Percentiles rank a stretch among this genome's conserved stretches.
phyloP scores from a whole-genome alignment of 2,113 vertebrate genomes.

The Porphyrio hochstetteri region DNA sequence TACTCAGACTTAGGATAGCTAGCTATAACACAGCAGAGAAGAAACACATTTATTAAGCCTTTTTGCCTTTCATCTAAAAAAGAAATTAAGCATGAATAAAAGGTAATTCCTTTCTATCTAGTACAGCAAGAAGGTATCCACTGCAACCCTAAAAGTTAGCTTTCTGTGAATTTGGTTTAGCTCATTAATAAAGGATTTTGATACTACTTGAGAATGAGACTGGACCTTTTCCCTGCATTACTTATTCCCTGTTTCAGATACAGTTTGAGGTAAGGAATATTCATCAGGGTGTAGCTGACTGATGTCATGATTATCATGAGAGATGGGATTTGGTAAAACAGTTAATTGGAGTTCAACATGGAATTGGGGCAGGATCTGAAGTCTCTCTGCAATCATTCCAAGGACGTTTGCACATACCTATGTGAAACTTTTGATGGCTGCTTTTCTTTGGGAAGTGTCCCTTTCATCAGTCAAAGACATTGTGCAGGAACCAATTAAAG shows the following conservation, averaged over 20 bases:
- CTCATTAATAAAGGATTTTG: background rate
- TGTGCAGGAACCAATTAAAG: slow-evolving; percentile 70
- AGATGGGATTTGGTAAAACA: slow-evolving; percentile 60
- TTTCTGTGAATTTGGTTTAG: background rate
- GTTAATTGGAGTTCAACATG: slow-evolving; percentile 50
- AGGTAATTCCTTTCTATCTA: background rate
- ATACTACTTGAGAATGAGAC: background rate
- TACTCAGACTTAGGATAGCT: background rate
- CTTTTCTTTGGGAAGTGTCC: slow-evolving; percentile 42
- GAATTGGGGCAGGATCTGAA: background rate
- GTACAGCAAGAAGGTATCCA: background rate
- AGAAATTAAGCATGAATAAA: background rate
- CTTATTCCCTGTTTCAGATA: background rate
- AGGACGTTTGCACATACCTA: background rate
- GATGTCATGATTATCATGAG: slow-evolving; percentile 47
- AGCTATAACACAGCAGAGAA: background rate
- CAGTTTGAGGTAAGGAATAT: slow-evolving; percentile 48
- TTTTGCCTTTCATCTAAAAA: background rate
- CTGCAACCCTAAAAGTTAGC: background rate
- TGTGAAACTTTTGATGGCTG: slow-evolving; percentile 24
- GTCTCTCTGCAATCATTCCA: background rate
- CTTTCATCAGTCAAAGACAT: slow-evolving; percentile 64
- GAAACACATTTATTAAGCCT: background rate
- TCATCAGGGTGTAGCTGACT: slow-evolving; percentile 41
- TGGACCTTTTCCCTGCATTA: background rate